Percentiles rank a stretch among this genome's conserved stretches.
Evolutionary conservation across 2,888 invertebrate genomes (phyloP).

Genomic region (Miltochrista miniata): DNA sequence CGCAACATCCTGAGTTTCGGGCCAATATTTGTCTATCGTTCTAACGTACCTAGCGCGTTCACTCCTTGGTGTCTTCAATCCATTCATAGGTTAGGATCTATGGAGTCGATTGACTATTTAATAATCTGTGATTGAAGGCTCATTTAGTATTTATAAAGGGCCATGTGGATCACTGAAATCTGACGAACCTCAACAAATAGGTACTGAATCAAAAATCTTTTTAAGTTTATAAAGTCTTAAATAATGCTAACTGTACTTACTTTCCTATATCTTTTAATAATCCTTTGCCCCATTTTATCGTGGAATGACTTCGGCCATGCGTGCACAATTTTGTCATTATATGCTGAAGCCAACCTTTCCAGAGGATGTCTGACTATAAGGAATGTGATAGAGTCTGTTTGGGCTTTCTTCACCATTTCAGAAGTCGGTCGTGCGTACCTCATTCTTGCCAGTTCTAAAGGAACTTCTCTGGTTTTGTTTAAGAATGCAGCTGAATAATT

Average conservation of each 20-base stretch:
- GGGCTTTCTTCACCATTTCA: conserved; percentile 88
- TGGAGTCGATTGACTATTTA: no score
- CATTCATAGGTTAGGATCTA: no score
- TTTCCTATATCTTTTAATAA: conserved; percentile 89
- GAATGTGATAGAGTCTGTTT: conserved; percentile 91
- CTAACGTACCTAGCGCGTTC: no score
- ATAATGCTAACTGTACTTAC: conserved; percentile 49
- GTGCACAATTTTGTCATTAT: conserved; percentile 93
- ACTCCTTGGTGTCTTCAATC: no score
- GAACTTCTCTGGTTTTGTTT: conserved; percentile 90
- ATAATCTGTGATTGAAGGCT: no score
- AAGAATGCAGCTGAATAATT: conserved; percentile 91
- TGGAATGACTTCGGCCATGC: conserved; percentile 92
- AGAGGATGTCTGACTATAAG: conserved; percentile 92
- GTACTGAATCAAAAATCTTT: no score
- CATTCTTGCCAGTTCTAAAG: conserved; percentile 90
- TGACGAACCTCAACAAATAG: no score
- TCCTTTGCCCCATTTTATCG: conserved; percentile 90
- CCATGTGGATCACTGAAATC: no score
- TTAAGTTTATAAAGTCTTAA: no score
- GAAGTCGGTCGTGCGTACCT: conserved; percentile 90
- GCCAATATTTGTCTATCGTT: no score
- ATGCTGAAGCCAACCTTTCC: conserved; percentile 90
- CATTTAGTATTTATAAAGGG: no score
- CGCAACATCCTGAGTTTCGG: no score